phyloP scores from a whole-genome alignment of 2,797 vertebrate genomes.

The Chiroxiphia lanceolata region DNA sequence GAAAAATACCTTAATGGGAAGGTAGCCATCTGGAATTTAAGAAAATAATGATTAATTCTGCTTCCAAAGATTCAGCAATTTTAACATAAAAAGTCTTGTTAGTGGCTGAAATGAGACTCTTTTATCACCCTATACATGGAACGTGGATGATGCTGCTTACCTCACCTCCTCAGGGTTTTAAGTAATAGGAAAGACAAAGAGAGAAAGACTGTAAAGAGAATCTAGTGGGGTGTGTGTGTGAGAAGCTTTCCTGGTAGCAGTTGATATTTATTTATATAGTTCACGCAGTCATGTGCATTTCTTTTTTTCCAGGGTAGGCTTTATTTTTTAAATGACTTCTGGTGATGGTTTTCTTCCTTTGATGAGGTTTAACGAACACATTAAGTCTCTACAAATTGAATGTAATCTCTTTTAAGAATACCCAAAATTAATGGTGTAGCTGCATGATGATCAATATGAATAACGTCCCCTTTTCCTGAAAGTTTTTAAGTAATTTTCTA shows the following conservation, averaged over 20 bases:
- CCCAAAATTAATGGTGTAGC: neutral
- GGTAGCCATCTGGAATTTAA: constrained; percentile 54
- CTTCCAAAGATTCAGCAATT: constrained; percentile 15
- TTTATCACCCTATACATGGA: neutral
- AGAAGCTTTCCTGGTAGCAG: neutral
- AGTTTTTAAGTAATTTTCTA: neutral
- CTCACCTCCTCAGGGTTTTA: neutral
- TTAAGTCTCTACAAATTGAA: neutral
- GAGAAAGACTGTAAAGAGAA: neutral
- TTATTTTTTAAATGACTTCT: neutral
- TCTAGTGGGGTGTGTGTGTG: neutral
- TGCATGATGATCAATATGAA: neutral
- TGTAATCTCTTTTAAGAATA: neutral
- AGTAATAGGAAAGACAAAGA: neutral
- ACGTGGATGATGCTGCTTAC: neutral
- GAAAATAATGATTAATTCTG: constrained; percentile 46
- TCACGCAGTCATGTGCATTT: neutral
- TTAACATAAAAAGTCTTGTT: constrained; percentile 36
- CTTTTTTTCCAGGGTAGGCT: neutral
- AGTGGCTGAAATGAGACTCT: neutral
- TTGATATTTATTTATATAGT: neutral
- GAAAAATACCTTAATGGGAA: constrained; percentile 47
- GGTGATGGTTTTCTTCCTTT: neutral
- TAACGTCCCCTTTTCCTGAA: neutral
- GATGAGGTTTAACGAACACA: neutral